Conservation (phyloP, 2,888 invertebrate species). For the Thera obeliscata region DNA sequence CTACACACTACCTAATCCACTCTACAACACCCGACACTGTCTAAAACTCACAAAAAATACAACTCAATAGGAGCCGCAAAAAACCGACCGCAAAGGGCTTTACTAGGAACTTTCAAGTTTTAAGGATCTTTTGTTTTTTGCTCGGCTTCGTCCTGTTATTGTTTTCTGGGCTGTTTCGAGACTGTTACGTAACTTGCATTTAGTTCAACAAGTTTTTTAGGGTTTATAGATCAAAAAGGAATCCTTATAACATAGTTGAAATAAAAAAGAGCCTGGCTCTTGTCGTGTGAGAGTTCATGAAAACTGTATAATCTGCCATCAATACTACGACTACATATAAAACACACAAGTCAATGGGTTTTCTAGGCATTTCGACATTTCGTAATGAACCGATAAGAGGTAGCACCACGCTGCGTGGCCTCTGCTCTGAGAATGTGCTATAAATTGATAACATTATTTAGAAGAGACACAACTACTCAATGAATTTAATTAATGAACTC, state of each 20-base stretch:
- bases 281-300: no score
- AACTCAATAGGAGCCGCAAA: constrained; percentile 54
- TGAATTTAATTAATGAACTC: constrained; percentile 37
- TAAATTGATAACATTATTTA: constrained; percentile 40
- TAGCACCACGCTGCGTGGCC: constrained; percentile 22
- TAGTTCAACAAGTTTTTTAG: background rate
- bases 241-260: background rate
- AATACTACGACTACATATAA: constrained; percentile 5
- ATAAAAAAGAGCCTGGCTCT: no score
- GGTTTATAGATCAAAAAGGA: no score
- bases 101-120: constrained; percentile 54
- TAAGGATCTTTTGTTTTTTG: constrained; percentile 49
- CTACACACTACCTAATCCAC: constrained; percentile 38
- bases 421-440: constrained; percentile 33
- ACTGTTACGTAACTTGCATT: constrained; percentile 16
- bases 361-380: constrained; percentile 21
- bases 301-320: background rate
- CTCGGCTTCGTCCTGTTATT: constrained; percentile 27
- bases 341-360: constrained; percentile 21
- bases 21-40: constrained; percentile 49
- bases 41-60: constrained; percentile 57
- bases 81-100: constrained; percentile 50
- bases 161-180: constrained; percentile 24
- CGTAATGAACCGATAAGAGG: constrained; percentile 28
- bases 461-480: constrained; percentile 32